A percentile compares a stretch with the other conserved stretches of the same genome.
Conservation (phyloP, 2,113 vertebrate species). For the Oncorhynchus gorbuscha region DNA sequence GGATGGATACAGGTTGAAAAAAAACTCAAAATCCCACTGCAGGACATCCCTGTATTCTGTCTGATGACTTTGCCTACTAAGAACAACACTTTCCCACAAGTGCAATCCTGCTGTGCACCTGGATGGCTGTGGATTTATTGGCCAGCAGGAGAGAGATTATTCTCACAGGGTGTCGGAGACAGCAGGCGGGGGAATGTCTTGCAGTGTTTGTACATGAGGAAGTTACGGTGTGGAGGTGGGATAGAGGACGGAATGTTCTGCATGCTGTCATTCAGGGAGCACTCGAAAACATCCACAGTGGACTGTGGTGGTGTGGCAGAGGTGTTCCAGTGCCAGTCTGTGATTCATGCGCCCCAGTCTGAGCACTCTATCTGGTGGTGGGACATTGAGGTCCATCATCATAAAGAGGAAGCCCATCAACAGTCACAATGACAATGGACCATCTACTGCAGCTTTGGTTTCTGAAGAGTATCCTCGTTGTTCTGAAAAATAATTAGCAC, state of each 20-base stretch:
- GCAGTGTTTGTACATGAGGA: constrained; percentile 77
- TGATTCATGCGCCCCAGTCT: neutral
- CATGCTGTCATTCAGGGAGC: constrained; percentile 51
- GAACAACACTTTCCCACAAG: constrained; percentile 72
- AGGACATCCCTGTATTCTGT: constrained; percentile 52
- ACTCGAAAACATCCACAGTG: constrained; percentile 24
- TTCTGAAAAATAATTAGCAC: constrained; percentile 7
- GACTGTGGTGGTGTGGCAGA: neutral
- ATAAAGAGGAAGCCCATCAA: constrained; percentile 11
- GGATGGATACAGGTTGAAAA: constrained; percentile 76
- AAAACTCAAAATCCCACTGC: constrained; percentile 76
- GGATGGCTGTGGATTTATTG: constrained; percentile 72
- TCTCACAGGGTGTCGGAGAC: constrained; percentile 62
- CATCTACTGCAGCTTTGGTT: neutral
- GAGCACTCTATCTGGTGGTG: neutral
- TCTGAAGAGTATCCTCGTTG: constrained; percentile 8
- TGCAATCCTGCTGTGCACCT: constrained; percentile 70
- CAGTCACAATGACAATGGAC: neutral
- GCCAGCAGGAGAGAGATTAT: constrained; percentile 71
- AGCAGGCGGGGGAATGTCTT: constrained; percentile 64
- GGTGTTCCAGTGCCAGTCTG: neutral
- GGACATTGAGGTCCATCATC: neutral
- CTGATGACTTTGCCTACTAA: constrained; percentile 58
- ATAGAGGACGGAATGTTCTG: constrained; percentile 49
- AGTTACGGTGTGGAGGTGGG: constrained; percentile 64